Evolutionary conservation across 2,113 vertebrate species (phyloP).

Genomic region (Jaculus jaculus): DNA sequence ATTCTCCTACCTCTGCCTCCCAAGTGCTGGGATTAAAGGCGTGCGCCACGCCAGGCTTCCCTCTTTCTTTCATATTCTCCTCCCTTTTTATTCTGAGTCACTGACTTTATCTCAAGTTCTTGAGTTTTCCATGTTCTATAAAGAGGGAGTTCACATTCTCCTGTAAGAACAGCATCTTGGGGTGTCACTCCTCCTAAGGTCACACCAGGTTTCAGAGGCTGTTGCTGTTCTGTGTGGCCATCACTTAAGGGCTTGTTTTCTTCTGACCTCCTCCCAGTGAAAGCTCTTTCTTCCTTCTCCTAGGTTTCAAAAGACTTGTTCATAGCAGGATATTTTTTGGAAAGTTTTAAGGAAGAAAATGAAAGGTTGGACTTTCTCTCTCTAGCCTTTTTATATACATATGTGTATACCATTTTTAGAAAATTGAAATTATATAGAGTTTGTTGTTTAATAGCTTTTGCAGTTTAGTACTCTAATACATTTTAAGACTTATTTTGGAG

Average conservation of each 20-base stretch:
- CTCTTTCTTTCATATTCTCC: background rate
- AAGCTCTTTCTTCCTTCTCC: background rate
- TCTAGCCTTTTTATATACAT: background rate
- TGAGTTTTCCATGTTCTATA: background rate
- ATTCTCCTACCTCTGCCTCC: too few species aligned
- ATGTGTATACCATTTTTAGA: background rate
- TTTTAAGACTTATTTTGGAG: background rate
- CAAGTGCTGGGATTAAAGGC: too few species aligned
- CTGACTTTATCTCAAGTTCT: background rate
- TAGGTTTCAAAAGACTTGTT: slow-evolving; percentile 9
- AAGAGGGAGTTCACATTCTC: background rate
- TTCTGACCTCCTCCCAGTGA: background rate
- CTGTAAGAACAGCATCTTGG: background rate
- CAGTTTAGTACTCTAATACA: background rate
- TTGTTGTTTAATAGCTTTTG: slow-evolving; percentile 19
- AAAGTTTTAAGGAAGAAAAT: background rate
- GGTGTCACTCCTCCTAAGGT: background rate
- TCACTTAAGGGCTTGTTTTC: background rate
- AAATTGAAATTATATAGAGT: background rate
- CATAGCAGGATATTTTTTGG: background rate
- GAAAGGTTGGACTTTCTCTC: background rate
- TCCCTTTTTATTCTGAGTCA: background rate
- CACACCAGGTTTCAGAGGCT: background rate
- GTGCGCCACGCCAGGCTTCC: too few species aligned
- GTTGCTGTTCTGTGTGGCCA: background rate